Base-by-base conservation (phyloP, 2,797 vertebrate species). In the Typhlichthys eigenmanni region DNA sequence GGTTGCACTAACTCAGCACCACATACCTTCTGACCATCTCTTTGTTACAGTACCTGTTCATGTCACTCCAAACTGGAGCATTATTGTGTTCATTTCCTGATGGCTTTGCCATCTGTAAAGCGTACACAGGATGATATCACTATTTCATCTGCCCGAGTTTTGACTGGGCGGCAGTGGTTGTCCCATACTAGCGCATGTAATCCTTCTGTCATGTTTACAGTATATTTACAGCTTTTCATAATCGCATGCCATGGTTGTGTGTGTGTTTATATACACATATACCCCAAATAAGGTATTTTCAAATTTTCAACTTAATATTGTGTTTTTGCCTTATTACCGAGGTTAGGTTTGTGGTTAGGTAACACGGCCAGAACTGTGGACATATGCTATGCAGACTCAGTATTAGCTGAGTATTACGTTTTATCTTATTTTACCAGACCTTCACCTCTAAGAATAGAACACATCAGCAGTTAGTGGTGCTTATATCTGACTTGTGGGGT, bases 41-140 rank as follows among this genome's bases (percentile, higher is more conserved):
- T 46, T 51, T 53, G 10, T 47, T 56, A 13, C 29, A 5, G 2
- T 46, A 56, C 47, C 52, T 66, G 51, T 60, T 57, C 47, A 12
- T 32, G 52, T 62, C 47, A 29, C 56, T 29, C 55, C 13, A 38
- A 64, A 67, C 57, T 47, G 24, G 17, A 52, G n/a, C 58, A 19
- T 48, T 38, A 59, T 56, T 61, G 45, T 13, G 53, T 81, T 65
- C 70, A 52, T 84, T 62, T 72, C 50, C 47, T 73, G 69, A 85
- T 78, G 73, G 55, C 66, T 78, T 86, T 29, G 51, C 71, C 81
- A 86, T 90, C 76, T 88, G 85, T 59, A 48, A n/a, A 53, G 60
- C 75, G 69, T 66, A 82, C 71, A 65, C 76, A 62, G 74, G 66
- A 73, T 72, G 59, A 75, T 76, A 76, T 90, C 82, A 84, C 60